Base-by-base conservation (phyloP, 2,888 invertebrate genomes). In the Zaprionus obscuricornis region DNA sequence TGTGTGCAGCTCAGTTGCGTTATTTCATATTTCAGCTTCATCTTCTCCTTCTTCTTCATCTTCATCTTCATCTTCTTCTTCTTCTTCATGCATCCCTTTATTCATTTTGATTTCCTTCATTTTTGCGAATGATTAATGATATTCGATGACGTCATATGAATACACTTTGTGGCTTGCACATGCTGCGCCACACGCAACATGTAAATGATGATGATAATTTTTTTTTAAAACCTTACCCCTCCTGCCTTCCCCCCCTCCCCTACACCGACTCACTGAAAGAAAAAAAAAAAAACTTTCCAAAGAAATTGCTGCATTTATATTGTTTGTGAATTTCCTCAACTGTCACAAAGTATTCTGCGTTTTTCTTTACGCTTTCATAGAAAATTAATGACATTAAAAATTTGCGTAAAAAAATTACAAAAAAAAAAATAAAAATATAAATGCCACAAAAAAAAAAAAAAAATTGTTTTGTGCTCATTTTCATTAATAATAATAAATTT, bases 101-200 rank as follows among this genome's bases (percentile, higher is more conserved):
- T 36, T 14, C n/a, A 1, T n/a, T 27, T 43, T 36, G 45, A 36
- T 40, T 54, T 50, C 42, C 62, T 46, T 42, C 17, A 24, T 51
- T n/a, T n/a, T 67, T 43, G 63, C 7, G 34, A 4, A 51, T 73
- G 74, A 73, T 74, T 63, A 74, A 73, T 73, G 74, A 55, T n/a
- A n/a, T 39, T 55, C 56, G 43, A 34, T 69, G 68, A 69, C 72
- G 68, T 69, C 72, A 71, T 59, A 66, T 54, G 51, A 51, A 50
- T 54, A 60, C 45, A 68, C 59, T 70, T n/a, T 65, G 65, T 47
- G 46, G 34, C 47, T 43, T 10, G 42, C 17, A 16, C 17, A 16
- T 16, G 8, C 2, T 2, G 31, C 5, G 22, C 13, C 27, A 46
- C 67, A 55, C 33, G 66, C 65, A 65, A 52, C 56, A 72, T 55